These are phyloP conservation scores for Hymenopus coronatus DNA, from an alignment of 2,888 invertebrate species.

Conservation along the genomic window DNA sequence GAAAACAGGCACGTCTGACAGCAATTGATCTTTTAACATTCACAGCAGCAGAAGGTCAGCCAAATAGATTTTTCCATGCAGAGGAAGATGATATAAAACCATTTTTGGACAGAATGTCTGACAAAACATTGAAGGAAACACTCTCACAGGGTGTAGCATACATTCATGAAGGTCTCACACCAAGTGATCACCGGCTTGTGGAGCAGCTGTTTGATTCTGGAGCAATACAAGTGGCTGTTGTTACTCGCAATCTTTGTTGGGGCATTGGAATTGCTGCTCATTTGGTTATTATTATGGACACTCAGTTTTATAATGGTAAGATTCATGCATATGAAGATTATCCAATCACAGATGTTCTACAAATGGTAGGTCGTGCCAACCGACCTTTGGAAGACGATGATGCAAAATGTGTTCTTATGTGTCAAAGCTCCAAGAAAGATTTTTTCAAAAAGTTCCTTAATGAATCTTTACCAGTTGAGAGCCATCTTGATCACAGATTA, in stretches of 20 bases:
- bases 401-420: constrained; percentile 93
- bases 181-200: constrained; percentile 82
- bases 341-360: constrained; percentile 93
- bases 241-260: constrained; percentile 90
- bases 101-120: constrained; percentile 81
- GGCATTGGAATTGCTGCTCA: constrained; percentile 86
- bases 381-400: constrained; percentile 89
- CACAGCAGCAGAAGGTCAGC: constrained; percentile 84
- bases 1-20: constrained; percentile 88
- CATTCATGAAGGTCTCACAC: constrained; percentile 89
- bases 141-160: constrained; percentile 94
- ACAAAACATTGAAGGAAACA: constrained; percentile 90
- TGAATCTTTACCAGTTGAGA: constrained; percentile 95
- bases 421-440: constrained; percentile 96
- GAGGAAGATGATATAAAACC: constrained; percentile 82
- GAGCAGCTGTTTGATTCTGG: constrained; percentile 92
- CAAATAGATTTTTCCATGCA: constrained; percentile 86
- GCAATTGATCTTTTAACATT: constrained; percentile 94
- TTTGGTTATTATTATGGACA: constrained; percentile 96
- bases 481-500: constrained; percentile 94
- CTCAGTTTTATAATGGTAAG: constrained; percentile 86
- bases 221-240: constrained; percentile 90
- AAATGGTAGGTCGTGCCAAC: constrained; percentile 97
- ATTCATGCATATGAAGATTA: constrained; percentile 89
- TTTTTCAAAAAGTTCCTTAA: constrained; percentile 98